Evolutionary conservation across 2,888 invertebrate genomes (phyloP), one percentile per base, ranked within the genome.

Genomic region (Latrodectus elegans): DNA sequence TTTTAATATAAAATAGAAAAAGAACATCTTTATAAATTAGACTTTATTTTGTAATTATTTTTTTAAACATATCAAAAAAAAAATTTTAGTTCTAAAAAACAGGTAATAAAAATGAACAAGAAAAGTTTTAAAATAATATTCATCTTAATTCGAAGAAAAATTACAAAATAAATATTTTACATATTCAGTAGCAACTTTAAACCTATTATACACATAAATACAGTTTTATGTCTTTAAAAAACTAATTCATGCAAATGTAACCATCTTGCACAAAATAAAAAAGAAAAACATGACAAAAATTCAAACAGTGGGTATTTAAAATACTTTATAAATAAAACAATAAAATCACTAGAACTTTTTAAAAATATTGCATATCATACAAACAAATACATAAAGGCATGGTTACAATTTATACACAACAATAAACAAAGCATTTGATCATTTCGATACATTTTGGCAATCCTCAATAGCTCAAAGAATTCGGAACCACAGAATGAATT

Each of bases 401-500:
- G 51, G 51, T 67, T 64, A 74, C 70, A 79, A 70, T 38, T 65
- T 73, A 67, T 67, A 72, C 76, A 72, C 26, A 80, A 72, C 22
- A 60, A 55, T 26, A 77, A 38, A 70, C 70, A 60, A 78, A 78
- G 68, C 72, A 64, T 86, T 86, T 86, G 86, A 86, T 86, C 81
- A 81, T 72, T 86, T 70, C 70, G 64, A 55, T 86, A 72, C 49
- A 49, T 71, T 76, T 81, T 86, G 86, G 86, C 86, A 86, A 81
- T 86, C 81, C 67, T 14, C 14, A 38, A 72, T 86, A 86, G 86
- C 86, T 81, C 86, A 80, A 84, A 77, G n/a, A 81, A 81, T 86
- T 86, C 76, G 81, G 81, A 73, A 81, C 81, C 67, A 76, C 72
- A 72, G 52, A 60, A 72, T 71, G 26, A 70, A n/a, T 14, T 52